Base-by-base conservation (phyloP, 92 coral and sea anemone species). In the Paragorgia papillata region DNA sequence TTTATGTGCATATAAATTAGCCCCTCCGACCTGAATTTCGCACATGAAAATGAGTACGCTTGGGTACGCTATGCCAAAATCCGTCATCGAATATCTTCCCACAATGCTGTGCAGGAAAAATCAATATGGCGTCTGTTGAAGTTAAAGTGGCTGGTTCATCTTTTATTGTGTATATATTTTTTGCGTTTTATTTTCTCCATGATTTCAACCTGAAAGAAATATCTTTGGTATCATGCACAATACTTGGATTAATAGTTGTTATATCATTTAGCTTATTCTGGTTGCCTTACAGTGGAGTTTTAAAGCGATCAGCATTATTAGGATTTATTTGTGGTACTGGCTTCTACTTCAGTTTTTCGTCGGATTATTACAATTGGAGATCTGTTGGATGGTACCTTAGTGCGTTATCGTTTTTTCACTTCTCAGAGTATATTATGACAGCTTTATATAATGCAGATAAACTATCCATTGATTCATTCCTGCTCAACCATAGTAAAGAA, bases 341-440 rank as follows among this genome's bases (percentile, higher is more conserved):
- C 9, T 29, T 87, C 25, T 62, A 89, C 34, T 66, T 89, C 46
- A 89, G 89, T 57, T 41, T 86, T 55, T 73, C 80, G 28, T 15
- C 56, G 9, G 30, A 41, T 32, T 75, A 71, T 24, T 63, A 88
- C 31, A 57, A 49, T 19, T 90, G 77, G 74, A 82, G 76, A 39
- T 85, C 82, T 74, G 84, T 91, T 73, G 98, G 97, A 56, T 94
- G 98, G 97, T 94, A 94, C 51, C 61, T 91, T 62, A 84, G 87
- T 6, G 86, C 90, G 3, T 75, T 94, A 22, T 87, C 98, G 15
- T 86, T 94, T 74, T 94, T 94, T 66, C 98, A 94, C 69, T 68
- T 89, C 64, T 91, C 97, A 30, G 98, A 94, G 59, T 94, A 86
- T 82, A 79, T 94, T 35, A 91, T 94, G 97, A 90, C 86, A 21